These are phyloP conservation scores for Sebastiscus albofasciatus DNA, from an alignment of 2,797 vertebrate genomes.

Conservation along the genomic window DNA sequence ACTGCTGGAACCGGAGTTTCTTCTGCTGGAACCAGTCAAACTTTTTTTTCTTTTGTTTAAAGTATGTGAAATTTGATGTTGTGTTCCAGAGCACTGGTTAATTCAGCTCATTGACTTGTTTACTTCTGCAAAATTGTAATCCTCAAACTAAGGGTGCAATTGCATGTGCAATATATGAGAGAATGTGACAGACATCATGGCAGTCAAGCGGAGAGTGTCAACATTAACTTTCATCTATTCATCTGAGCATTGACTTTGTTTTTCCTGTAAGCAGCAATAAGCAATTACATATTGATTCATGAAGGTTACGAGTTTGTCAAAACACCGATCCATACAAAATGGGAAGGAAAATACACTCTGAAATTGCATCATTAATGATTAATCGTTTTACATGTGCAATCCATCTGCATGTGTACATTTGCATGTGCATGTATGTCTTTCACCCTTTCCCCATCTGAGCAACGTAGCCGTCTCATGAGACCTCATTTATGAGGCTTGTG, in stretches of 20 bases:
- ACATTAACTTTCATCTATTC: constrained; percentile 41
- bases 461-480: constrained; percentile 34
- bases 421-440: constrained; percentile 33
- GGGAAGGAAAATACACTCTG: constrained; percentile 8
- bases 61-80: constrained; percentile 1
- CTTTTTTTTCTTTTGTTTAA: constrained; percentile 13
- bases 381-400: constrained; percentile 37
- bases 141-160: constrained; percentile 22
- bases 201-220: constrained; percentile 21
- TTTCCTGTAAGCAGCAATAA: constrained; percentile 26
- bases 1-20: constrained; percentile 21
- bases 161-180: constrained; percentile 12
- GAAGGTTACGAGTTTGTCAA: constrained; percentile 34
- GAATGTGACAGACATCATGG: constrained; percentile 34
- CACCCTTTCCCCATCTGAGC: constrained; percentile 1
- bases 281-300: constrained; percentile 42
- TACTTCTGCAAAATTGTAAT: constrained; percentile 41
- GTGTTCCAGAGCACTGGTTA: constrained; percentile 13
- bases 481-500: constrained; percentile 48
- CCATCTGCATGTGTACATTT: constrained; percentile 27
- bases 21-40: constrained; percentile 20
- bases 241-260: constrained; percentile 19
- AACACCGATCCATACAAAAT: constrained; percentile 36
- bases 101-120: constrained; percentile 47
- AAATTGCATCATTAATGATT: constrained; percentile 58